These are phyloP conservation scores for Aleiodes sp. DNA, from an alignment of 1,140 invertebrate species.

Conservation along the genomic window DNA sequence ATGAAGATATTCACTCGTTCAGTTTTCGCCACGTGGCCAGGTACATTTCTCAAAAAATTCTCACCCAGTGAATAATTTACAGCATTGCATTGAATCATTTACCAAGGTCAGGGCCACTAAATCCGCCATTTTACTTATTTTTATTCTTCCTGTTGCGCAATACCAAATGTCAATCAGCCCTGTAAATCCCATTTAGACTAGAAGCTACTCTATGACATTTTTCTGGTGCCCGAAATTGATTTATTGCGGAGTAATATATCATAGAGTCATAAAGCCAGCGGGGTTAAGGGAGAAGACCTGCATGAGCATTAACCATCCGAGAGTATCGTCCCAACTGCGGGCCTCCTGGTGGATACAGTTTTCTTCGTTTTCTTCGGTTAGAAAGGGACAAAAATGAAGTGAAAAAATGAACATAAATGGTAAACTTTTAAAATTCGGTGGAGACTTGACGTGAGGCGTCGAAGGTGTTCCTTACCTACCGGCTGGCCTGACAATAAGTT, in stretches of 20 bases:
- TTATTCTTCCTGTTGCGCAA: constrained; percentile 2
- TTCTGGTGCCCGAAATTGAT: constrained; percentile 2
- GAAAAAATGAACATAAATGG: too few relatives aligned
- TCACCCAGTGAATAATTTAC: background rate
- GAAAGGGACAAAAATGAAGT: background rate
- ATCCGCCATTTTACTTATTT: background rate
- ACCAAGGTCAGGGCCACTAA: background rate
- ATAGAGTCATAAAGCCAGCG: constrained; percentile 16
- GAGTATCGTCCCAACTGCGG: too few relatives aligned
- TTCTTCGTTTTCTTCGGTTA: background rate
- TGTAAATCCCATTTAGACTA: background rate
- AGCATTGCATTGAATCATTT: constrained; percentile 5
- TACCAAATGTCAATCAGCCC: constrained; percentile 7
- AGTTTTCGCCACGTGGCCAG: background rate
- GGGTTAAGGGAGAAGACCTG: constrained; percentile 25
- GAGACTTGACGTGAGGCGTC: constrained; percentile 2
- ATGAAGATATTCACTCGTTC: background rate
- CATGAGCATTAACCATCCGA: background rate
- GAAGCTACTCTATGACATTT: background rate
- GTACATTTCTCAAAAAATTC: background rate
- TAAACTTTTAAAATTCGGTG: background rate
- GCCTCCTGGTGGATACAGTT: too few relatives aligned
- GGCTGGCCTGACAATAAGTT: constrained; percentile 46
- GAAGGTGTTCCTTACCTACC: background rate
- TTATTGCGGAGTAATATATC: background rate